These are phyloP conservation scores for Prochilodus magdalenae DNA, from an alignment of 2,113 vertebrate species.

Conservation along the genomic window DNA sequence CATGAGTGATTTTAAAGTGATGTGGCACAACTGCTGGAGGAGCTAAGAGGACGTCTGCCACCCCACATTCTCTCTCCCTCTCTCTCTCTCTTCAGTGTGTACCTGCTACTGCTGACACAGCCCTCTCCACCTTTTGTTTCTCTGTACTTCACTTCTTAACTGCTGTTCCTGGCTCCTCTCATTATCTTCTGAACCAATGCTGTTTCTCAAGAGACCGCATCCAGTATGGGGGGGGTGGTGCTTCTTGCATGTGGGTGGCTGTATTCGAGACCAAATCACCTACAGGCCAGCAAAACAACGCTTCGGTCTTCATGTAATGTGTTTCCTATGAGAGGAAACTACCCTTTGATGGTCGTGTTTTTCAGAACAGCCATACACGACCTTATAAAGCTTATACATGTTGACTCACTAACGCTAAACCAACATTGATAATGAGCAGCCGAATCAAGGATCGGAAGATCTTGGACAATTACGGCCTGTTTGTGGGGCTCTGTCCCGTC, in stretches of 20 bases:
- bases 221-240: background rate
- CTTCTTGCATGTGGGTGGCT: conserved; percentile 38
- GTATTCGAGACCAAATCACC: conserved; percentile 27
- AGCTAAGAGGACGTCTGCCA: conserved; percentile 34
- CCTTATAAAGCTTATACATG: background rate
- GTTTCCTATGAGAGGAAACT: background rate
- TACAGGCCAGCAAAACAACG: conserved; percentile 28
- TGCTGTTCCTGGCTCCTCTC: conserved; percentile 39
- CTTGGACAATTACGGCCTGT: background rate
- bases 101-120: conserved; percentile 38
- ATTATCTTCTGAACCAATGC: conserved; percentile 47
- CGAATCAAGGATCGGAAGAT: background rate
- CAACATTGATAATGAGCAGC: background rate
- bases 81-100: conserved; percentile 8
- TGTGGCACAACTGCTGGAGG: conserved; percentile 18
- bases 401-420: background rate
- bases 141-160: conserved; percentile 29
- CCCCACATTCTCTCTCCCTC: background rate
- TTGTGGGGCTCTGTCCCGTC: background rate
- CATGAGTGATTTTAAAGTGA: conserved; percentile 34
- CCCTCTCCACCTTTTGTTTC: conserved; percentile 37
- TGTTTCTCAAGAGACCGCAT: conserved; percentile 38
- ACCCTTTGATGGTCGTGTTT: conserved; percentile 1
- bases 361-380: background rate
- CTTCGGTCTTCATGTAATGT: conserved; percentile 1